These are phyloP conservation scores for Patella caerulea DNA, from an alignment of 2,888 invertebrate genomes.

Conservation along the genomic window DNA sequence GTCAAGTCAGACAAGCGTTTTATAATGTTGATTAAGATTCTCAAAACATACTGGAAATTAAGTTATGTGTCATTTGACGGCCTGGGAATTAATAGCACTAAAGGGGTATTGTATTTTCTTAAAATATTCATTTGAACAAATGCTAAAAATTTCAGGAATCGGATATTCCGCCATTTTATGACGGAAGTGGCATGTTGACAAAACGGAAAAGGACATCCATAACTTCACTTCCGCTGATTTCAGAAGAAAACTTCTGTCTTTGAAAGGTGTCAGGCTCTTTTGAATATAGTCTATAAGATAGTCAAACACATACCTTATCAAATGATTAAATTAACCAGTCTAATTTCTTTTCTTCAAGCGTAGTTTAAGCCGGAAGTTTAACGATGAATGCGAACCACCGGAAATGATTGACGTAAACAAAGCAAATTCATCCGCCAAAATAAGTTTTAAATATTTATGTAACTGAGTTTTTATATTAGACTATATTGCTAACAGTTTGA, in stretches of 20 bases:
- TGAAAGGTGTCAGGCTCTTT: neutral
- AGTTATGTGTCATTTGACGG: no score
- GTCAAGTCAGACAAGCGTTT: no score
- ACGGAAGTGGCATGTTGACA: conserved; percentile 50
- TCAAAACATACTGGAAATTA: no score
- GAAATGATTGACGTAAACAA: conserved; percentile 35
- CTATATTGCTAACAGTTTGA: no score
- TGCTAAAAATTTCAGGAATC: neutral
- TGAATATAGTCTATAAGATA: conserved; percentile 19
- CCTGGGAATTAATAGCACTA: no score
- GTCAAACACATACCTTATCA: neutral
- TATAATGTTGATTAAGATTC: no score
- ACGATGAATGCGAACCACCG: conserved; percentile 33
- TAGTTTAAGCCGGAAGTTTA: conserved; percentile 32
- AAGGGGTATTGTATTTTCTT: no score
- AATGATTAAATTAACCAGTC: neutral
- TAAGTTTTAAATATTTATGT: no score
- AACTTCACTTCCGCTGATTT: conserved; percentile 38
- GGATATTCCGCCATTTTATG: conserved; percentile 15
- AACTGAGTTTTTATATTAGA: no score
- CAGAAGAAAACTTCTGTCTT: conserved; percentile 1
- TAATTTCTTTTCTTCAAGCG: neutral
- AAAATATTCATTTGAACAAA: no score
- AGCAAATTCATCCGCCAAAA: conserved; percentile 24
- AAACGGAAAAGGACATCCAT: conserved; percentile 40